Base-by-base conservation (phyloP, 2,113 vertebrate species). In the Microtus richardsoni region DNA sequence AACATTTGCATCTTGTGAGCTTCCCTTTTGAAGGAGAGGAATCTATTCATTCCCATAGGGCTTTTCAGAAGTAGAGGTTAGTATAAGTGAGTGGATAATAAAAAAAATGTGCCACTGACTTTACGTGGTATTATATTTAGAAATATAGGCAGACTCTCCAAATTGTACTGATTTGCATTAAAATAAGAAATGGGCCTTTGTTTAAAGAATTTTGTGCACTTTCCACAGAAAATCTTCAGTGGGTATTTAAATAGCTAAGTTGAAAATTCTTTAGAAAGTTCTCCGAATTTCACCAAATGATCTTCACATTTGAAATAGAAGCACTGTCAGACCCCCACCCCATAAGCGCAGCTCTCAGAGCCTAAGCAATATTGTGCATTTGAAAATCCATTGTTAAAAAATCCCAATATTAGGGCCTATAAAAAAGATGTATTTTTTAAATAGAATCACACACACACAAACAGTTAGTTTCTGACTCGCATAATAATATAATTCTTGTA, bases 91-190 rank as follows among this genome's bases (percentile, higher is more conserved):
- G 78, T 82, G 84, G 66, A 88, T 96, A 95, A 95, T 49, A 94
- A 84, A 94, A 84, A 94, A 97, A 96, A 96, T 89, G 92, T 82
- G 62, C 75, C 82, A 86, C 88, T 96, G 96, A 95, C 92, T 95
- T 96, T 93, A 94, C 86, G 75, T 91, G 89, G 44, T 2, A 62
- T 97, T 97, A 96, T 96, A 96, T 95, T 96, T 96, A 97, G 96
- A 94, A 96, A 97, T 90, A 96, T 84, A 78, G 66, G 71, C 16
- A 8, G 92, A 94, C 66, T 93, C 71, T 97, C 88, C 80, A 94
- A 93, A 97, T 97, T 91, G 92, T 77, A 84, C 91, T 96, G 80
- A 95, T 97, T 96, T 95, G 80, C 92, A 97, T 97, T 96, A 97
- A 95, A 97, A 96, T 96, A 66, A 22, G 24, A 96, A 97, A 94